These are phyloP conservation scores for Melanotus villosus DNA, from an alignment of 2,888 invertebrate genomes.

Conservation along the genomic window DNA sequence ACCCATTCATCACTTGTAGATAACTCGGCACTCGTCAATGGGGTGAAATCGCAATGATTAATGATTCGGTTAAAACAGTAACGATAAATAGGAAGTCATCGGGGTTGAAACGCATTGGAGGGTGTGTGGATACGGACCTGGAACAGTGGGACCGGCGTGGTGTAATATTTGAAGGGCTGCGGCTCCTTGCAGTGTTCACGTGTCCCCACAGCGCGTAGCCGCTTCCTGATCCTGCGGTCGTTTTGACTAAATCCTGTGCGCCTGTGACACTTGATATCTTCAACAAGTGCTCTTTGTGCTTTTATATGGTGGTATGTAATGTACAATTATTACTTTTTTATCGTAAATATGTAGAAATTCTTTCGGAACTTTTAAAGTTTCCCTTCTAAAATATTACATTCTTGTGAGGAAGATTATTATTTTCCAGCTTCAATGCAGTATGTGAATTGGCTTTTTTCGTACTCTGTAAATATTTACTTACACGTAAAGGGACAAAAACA, in stretches of 20 bases:
- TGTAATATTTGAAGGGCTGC: slow-evolving; percentile 31
- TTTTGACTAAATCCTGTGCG: slow-evolving; percentile 15
- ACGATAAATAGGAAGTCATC: not conserved
- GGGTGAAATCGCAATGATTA: not conserved
- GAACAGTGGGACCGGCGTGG: slow-evolving; percentile 28
- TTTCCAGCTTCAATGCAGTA: not conserved
- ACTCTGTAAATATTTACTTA: slow-evolving; percentile 15
- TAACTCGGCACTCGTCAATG: not conserved
- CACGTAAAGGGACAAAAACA: slow-evolving; percentile 6
- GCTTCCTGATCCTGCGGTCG: slow-evolving; percentile 18
- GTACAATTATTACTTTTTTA: not conserved
- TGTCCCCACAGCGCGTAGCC: slow-evolving; percentile 21
- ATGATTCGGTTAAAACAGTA: not conserved
- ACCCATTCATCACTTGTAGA: slow-evolving; percentile 1
- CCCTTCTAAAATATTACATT: not conserved
- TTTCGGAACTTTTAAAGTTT: not conserved
- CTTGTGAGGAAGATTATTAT: not conserved
- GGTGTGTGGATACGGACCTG: slow-evolving; percentile 21
- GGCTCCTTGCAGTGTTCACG: slow-evolving; percentile 35
- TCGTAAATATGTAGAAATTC: not conserved
- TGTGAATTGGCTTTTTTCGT: not conserved
- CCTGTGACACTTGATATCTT: slow-evolving; percentile 17
- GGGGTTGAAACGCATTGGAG: not conserved
- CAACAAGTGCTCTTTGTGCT: slow-evolving; percentile 9
- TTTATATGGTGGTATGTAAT: slow-evolving; percentile 1